These are phyloP conservation scores for Neostethus bicornis DNA, from an alignment of 2,797 vertebrate species.

Conservation along the genomic window DNA sequence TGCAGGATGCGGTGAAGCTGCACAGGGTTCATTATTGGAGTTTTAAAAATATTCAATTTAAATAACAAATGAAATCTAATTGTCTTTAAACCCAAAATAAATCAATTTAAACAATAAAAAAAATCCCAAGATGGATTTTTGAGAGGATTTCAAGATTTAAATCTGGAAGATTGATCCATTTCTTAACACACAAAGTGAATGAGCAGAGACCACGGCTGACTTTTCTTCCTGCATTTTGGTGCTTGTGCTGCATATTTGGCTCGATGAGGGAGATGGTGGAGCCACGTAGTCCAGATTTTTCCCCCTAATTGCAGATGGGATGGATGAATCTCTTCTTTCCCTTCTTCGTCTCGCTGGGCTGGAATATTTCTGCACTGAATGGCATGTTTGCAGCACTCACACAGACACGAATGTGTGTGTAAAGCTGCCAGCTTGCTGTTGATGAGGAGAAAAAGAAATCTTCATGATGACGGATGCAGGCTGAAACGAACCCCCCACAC, in stretches of 20 bases:
- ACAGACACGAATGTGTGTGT: neutral
- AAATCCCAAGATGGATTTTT: too few relatives aligned
- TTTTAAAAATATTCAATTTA: too few relatives aligned
- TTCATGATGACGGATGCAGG: conserved; percentile 32
- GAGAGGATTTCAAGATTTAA: too few relatives aligned
- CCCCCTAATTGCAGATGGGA: neutral
- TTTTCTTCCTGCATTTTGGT: neutral
- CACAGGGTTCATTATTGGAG: too few relatives aligned
- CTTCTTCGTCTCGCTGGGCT: conserved; percentile 20
- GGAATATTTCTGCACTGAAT: conserved; percentile 40
- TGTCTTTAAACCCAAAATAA: too few relatives aligned
- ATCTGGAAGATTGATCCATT: too few relatives aligned
- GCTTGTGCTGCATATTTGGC: neutral
- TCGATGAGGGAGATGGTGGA: conserved; percentile 4
- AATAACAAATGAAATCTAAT: too few relatives aligned
- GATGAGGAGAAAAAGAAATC: conserved; percentile 37
- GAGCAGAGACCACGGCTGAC: conserved; percentile 9
- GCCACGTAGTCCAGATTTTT: neutral
- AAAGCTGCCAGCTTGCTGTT: conserved; percentile 43
- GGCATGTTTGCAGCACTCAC: conserved; percentile 51
- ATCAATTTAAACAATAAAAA: too few relatives aligned
- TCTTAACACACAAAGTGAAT: too few relatives aligned
- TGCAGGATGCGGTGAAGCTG: too few relatives aligned
- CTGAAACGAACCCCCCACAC: conserved; percentile 28
- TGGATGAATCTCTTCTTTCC: conserved; percentile 34